These are phyloP conservation scores for Cottoperca gobio DNA, from an alignment of 2,797 vertebrate genomes.

Conservation along the genomic window DNA sequence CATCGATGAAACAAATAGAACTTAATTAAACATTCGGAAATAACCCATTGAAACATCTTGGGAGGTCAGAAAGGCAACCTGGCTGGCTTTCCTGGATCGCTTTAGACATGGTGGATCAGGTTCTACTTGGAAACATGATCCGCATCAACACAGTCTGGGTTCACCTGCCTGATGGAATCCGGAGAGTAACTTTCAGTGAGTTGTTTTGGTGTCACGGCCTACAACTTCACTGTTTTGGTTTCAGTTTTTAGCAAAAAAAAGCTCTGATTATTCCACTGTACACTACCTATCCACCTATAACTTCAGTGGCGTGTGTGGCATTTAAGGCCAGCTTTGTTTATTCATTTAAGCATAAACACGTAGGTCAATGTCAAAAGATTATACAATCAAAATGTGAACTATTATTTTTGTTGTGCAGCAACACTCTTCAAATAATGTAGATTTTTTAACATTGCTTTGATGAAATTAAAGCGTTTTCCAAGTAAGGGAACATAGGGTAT, in stretches of 20 bases:
- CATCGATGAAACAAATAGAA: neutral
- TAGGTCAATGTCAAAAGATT: neutral
- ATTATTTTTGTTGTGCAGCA: too few relatives aligned
- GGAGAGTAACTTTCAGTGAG: neutral
- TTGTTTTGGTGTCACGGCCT: neutral
- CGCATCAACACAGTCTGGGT: neutral
- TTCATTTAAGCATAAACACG: neutral
- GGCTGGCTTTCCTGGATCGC: neutral
- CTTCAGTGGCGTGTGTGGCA: neutral
- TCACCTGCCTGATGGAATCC: neutral
- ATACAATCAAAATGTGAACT: neutral
- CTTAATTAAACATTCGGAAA: neutral
- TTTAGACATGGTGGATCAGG: neutral
- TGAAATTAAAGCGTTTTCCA: too few relatives aligned
- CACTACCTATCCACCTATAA: neutral
- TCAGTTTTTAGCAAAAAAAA: neutral
- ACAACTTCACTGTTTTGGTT: neutral
- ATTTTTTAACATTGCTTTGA: too few relatives aligned
- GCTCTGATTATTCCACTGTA: neutral
- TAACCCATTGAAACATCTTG: neutral
- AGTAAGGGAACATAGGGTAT: neutral
- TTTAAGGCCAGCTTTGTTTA: neutral
- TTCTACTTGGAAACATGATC: conserved; percentile 9
- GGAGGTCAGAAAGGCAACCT: neutral
- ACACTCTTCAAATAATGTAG: too few relatives aligned